Conservation (phyloP, 1,140 invertebrate species). For the Phortica variegata region DNA sequence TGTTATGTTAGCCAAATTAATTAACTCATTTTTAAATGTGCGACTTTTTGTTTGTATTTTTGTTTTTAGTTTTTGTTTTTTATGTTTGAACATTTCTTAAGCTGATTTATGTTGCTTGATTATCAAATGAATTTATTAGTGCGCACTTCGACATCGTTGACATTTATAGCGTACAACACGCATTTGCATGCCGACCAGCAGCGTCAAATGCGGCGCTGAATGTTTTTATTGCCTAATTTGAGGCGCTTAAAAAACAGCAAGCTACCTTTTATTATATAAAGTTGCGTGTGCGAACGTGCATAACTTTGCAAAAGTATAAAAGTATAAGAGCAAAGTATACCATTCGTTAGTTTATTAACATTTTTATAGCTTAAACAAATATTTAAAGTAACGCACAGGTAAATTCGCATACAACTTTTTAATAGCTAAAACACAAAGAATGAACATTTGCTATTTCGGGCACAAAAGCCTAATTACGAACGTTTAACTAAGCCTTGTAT, state of each 20-base stretch:
- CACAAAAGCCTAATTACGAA: constrained; percentile 41
- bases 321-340: constrained; percentile 21
- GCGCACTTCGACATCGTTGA: background rate
- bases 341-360: constrained; percentile 25
- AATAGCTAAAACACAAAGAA: constrained; percentile 20
- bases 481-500: constrained; percentile 40
- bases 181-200: background rate
- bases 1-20: too few species aligned
- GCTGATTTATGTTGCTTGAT: too few species aligned
- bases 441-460: constrained; percentile 16
- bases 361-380: constrained; percentile 37
- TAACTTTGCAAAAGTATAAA: too few species aligned
- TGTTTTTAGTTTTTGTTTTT: too few species aligned
- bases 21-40: too few species aligned
- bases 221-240: constrained; percentile 5
- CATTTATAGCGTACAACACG: constrained; percentile 10
- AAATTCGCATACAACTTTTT: constrained; percentile 27
- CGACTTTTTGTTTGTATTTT: too few species aligned
- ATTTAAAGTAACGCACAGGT: constrained; percentile 16
- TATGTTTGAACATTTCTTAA: too few species aligned
- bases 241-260: constrained; percentile 3
- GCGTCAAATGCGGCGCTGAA: background rate
- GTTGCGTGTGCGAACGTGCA: too few species aligned
- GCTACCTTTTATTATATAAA: background rate
- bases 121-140: background rate